These are phyloP conservation scores for Loris lydekkerianus DNA, from an alignment of 2,797 vertebrate species.

Conservation along the genomic window DNA sequence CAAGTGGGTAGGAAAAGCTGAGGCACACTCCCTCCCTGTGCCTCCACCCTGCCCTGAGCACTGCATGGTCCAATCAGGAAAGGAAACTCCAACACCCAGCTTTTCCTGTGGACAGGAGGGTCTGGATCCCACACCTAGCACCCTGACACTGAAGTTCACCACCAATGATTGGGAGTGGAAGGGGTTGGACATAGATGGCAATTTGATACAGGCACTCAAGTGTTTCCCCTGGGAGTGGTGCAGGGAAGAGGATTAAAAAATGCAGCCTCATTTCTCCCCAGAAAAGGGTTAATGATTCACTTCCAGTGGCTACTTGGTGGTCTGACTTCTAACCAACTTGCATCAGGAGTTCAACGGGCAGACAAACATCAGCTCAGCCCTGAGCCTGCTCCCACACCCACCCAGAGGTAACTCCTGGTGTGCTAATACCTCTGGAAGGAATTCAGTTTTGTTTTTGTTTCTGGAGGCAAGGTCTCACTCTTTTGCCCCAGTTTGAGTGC, in stretches of 20 bases:
- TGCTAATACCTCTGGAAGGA: background rate
- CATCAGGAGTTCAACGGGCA: background rate
- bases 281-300: background rate
- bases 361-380: background rate
- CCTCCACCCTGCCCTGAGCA: background rate
- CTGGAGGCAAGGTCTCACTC: background rate
- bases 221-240: background rate
- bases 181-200: background rate
- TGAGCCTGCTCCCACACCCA: background rate
- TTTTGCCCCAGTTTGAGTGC: background rate
- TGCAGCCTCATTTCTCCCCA: background rate
- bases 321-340: background rate
- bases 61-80: too few relatives aligned
- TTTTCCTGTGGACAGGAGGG: background rate
- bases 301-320: background rate
- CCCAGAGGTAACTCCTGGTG: background rate
- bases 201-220: background rate
- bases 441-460: background rate
- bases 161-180: background rate
- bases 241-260: background rate
- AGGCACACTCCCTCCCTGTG: background rate
- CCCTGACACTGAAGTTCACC: background rate
- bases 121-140: background rate
- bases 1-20: background rate
- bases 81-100: background rate